Evolutionary conservation across 2,888 invertebrate species (phyloP), one percentile per base, ranked within the genome.

Genomic region (Euclidia mi): DNA sequence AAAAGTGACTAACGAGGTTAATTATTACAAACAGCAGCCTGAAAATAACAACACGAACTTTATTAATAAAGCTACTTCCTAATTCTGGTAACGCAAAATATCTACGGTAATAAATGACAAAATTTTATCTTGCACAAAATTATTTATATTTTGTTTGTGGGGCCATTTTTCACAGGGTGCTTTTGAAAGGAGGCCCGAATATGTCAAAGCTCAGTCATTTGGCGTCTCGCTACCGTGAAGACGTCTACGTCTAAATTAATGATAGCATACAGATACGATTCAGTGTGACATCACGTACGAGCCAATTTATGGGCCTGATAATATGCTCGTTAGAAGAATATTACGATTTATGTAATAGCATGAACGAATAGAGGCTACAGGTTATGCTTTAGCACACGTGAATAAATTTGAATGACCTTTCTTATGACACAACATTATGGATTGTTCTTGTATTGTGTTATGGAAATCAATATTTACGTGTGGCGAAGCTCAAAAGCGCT

Each of bases 211-310:
- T 75, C 71, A 70, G 71, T 44, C 65, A 66, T 47, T 61, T 61
- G 66, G 62, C 32, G 17, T 45, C 17, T 32, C 48, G 38, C 28
- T 66, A 66, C 67, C 52, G 53, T 55, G 56, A 79, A 82, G 81
- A 78, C 77, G 75, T 49, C 71, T 71, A 63, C 66, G 69, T 66
- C 59, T 64, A 79, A 83, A 88, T 85, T 88, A 85, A 88, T 85
- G 89, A 84, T 84, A 78, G 79, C 81, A 85, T 67, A 75, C 72
- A 78, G 84, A 83, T 85, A 84, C 79, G 83, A 85, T 86, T 84
- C 82, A 84, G 67, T 56, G 60, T 81, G 79, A 79, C 76, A 68
- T 77, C 80, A 71, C 52, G 61, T 58, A 51, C 71, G 61, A 55
- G 49, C 55, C 56, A 74, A 81, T 82, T 80, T 81, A 78, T 80